Conservation (phyloP, 1,140 invertebrate genomes). For the Drosophila nikananu region DNA sequence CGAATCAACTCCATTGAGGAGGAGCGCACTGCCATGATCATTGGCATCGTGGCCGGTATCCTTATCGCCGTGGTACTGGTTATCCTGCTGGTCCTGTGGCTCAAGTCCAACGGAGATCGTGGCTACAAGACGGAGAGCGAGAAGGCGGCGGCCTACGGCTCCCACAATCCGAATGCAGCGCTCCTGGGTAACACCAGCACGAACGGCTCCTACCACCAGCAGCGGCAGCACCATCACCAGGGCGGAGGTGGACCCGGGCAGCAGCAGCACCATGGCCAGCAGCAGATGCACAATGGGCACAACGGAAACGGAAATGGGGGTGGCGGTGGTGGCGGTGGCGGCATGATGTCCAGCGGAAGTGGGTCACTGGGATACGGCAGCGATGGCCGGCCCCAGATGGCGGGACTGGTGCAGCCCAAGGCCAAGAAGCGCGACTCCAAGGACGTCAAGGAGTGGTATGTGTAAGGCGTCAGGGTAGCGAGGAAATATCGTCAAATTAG, state of each 20-base stretch:
- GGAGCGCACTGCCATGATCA: conserved; percentile 91
- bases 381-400: conserved; percentile 79
- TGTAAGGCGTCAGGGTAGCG: conserved; percentile 83
- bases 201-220: conserved; percentile 81
- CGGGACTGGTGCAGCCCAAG: conserved; percentile 86
- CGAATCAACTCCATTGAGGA: conserved; percentile 90
- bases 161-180: conserved; percentile 91
- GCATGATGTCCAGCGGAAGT: conserved; percentile 76
- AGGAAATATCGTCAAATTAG: conserved; percentile 75
- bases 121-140: conserved; percentile 96
- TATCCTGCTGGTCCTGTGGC: conserved; percentile 94
- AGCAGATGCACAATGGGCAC: conserved; percentile 61
- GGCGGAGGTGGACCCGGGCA: conserved; percentile 45
- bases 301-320: conserved; percentile 54
- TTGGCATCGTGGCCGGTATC: conserved; percentile 95
- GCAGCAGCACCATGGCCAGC: conserved; percentile 82
- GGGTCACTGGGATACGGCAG: conserved; percentile 73
- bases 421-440: conserved; percentile 92
- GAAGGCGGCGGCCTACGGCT: conserved; percentile 89
- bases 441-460: conserved; percentile 98
- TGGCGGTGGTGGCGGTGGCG: conserved; percentile 48
- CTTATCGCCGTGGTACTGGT: conserved; percentile 96
- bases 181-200: conserved; percentile 88
- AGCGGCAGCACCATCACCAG: conserved; percentile 86
- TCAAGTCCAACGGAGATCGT: conserved; percentile 93